Evolutionary conservation across 1,140 invertebrate species (phyloP), one percentile per base, ranked within the genome.

Genomic region (Onthophagus taurus): DNA sequence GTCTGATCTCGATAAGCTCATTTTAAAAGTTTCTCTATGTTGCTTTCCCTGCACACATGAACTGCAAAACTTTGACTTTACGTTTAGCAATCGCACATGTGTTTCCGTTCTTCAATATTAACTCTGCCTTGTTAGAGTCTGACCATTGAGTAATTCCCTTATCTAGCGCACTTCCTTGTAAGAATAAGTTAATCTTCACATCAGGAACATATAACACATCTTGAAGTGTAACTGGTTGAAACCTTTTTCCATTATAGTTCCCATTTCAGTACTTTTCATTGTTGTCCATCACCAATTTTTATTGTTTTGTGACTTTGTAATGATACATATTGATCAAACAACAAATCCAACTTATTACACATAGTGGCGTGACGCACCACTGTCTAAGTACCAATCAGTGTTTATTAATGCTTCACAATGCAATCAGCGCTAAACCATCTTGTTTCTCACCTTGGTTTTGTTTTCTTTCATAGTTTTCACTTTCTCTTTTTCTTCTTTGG

Each of bases 251-350:
- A 20, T 43, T 33, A 34, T 13, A 43, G 11, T 33, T 20, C 31
- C 30, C 12, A 2, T 19, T 36, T 19, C 16, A n/a, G 21, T 14
- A 21, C 13, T 18, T 13, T 33, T 43, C 26, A 33, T 12, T 5
- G 14, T 43, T 43, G 30, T 33, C 42, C 31, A 34, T 43, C 17
- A 16, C 42, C 42, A 18, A 33, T 43, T 43, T 43, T 43, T 31
- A 42, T 31, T n/a, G 23, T 19, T 42, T 19, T 42, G 2, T 2
- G n/a, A 5, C 2, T 7, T 3, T 36, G 18, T 19, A 36, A 12
- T 19, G 21, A 12, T 19, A 19, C 34, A 20, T 14, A 36, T 19
- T 20, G 4, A 19, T 18, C 14, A 36, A 36, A 36, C 18, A 17
- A 11, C 13, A n/a, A n/a, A n/a, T 20, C 34, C 12, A 8, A 19